Evolutionary conservation across 2,888 invertebrate genomes (phyloP).

Genomic region (Troides oblongomaculatus): DNA sequence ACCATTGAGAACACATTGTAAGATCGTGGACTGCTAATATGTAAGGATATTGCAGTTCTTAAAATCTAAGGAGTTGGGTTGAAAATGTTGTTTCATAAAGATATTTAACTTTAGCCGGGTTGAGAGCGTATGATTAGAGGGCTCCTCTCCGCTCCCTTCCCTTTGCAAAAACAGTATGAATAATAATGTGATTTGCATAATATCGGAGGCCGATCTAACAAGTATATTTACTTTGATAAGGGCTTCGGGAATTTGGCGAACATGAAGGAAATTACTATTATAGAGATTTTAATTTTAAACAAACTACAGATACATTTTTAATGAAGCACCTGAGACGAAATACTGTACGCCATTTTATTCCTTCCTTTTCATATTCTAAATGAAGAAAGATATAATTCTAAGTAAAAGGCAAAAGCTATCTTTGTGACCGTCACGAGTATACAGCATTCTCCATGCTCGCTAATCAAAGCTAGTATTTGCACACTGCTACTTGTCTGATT

Average conservation of each 20-base stretch:
- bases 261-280: slow-evolving; percentile 31
- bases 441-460: no score
- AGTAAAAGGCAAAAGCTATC: no score
- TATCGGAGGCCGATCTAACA: slow-evolving; percentile 64
- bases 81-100: slow-evolving; percentile 36
- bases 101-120: slow-evolving; percentile 26
- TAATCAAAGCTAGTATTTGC: no score
- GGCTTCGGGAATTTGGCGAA: slow-evolving; percentile 45
- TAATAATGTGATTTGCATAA: slow-evolving; percentile 78
- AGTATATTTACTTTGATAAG: slow-evolving; percentile 72
- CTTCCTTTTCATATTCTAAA: no score
- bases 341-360: no score
- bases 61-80: slow-evolving; percentile 31
- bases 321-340: no score
- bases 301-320: no score
- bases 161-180: slow-evolving; percentile 78
- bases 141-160: slow-evolving; percentile 61
- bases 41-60: slow-evolving; percentile 31
- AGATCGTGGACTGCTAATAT: slow-evolving; percentile 9
- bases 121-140: slow-evolving; percentile 61
- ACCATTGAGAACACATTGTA: slow-evolving; percentile 14
- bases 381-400: no score
- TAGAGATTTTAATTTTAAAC: slow-evolving; percentile 6
- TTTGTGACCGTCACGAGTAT: no score
- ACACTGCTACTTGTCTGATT: no score